Conservation (phyloP, 2,797 vertebrate species). For the Rhinatrema bivittatum region DNA sequence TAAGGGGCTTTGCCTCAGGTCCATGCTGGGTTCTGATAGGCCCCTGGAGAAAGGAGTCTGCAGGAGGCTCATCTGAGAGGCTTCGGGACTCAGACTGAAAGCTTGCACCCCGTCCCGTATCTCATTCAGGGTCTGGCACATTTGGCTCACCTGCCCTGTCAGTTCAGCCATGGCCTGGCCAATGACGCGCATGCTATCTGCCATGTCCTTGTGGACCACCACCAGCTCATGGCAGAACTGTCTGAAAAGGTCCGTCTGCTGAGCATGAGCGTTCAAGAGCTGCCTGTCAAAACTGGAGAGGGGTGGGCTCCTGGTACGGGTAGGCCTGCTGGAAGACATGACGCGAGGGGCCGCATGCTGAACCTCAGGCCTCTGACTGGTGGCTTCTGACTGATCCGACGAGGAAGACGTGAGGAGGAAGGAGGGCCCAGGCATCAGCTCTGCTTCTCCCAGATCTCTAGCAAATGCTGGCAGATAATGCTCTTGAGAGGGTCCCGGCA, state of each 20-base stretch:
- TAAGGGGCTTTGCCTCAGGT: conserved; percentile 1
- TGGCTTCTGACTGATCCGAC: conserved; percentile 27
- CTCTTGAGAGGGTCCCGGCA: conserved; percentile 40
- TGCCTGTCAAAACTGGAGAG: conserved; percentile 36
- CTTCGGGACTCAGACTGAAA: conserved; percentile 6
- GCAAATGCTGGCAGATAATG: conserved; percentile 22
- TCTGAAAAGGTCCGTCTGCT: conserved; percentile 49
- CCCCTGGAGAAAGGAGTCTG: conserved; percentile 14
- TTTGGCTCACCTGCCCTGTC: conserved; percentile 36
- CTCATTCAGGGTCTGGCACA: conserved; percentile 49
- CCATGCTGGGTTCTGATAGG: background rate
- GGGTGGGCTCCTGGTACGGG: conserved; percentile 4
- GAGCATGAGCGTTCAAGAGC: conserved; percentile 37
- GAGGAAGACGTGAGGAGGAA: conserved; percentile 34
- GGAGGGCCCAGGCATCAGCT: conserved; percentile 23
- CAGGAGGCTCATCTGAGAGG: background rate
- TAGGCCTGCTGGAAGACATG: conserved; percentile 27
- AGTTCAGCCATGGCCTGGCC: conserved; percentile 49
- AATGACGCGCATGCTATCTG: conserved; percentile 42
- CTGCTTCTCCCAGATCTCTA: conserved; percentile 20
- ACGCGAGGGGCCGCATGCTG: conserved; percentile 4
- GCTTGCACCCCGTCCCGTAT: conserved; percentile 45
- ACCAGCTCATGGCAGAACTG: conserved; percentile 55
- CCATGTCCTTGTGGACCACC: conserved; percentile 49
- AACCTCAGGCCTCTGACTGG: conserved; percentile 38